Conservation (phyloP, 2,113 vertebrate species). For the Herpetotheres cachinnans region DNA sequence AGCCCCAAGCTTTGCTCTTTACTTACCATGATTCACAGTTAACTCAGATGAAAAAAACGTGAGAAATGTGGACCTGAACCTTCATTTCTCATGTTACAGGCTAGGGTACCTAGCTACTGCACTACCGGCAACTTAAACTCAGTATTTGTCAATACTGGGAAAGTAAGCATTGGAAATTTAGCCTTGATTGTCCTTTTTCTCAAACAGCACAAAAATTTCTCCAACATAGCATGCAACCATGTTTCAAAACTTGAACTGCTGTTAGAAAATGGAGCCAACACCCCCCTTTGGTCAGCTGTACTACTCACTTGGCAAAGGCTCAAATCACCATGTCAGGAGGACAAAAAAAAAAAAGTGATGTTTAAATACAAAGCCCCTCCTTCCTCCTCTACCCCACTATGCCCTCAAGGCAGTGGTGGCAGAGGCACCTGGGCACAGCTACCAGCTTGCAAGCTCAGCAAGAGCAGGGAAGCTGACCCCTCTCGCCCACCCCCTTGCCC, state of each 20-base stretch:
- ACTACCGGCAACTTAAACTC: neutral
- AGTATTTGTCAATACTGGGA: neutral
- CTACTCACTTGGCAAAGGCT: conserved; percentile 1
- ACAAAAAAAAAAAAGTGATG: neutral
- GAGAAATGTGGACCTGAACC: neutral
- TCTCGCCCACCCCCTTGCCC: rapidly evolving
- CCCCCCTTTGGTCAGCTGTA: neutral
- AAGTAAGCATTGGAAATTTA: neutral
- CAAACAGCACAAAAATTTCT: neutral
- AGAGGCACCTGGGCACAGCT: neutral
- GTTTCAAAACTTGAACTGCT: neutral
- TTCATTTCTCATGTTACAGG: neutral
- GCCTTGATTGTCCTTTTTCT: neutral
- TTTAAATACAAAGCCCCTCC: neutral
- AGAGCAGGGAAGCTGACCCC: neutral
- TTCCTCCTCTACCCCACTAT: neutral
- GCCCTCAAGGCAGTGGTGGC: neutral
- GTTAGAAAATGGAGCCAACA: conserved; percentile 8
- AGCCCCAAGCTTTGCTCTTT: conserved; percentile 15
- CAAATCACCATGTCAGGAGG: neutral
- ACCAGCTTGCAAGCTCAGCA: neutral
- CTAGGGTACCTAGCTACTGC: neutral
- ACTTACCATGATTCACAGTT: conserved; percentile 17
- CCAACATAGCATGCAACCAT: neutral
- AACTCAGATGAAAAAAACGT: neutral